Base-by-base conservation (phyloP, 2,888 invertebrate species). In the Lycaena phlaeas region DNA sequence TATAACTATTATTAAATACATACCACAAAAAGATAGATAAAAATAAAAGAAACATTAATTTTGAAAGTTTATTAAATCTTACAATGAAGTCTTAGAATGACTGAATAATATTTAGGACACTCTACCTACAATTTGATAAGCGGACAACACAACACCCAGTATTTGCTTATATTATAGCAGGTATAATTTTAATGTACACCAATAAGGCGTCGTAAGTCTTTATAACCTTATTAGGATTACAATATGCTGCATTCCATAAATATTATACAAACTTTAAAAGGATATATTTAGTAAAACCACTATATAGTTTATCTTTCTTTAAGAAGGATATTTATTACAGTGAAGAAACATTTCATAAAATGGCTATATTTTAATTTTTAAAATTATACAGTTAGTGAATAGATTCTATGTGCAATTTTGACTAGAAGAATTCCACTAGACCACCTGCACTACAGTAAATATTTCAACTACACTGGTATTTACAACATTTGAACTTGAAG, bases 11-110 rank as follows among this genome's bases (percentile, higher is more conserved):
- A n/a, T n/a, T n/a, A n/a, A n/a, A n/a, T n/a, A n/a, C n/a, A n/a
- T n/a, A n/a, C n/a, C n/a, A n/a, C n/a, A n/a, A n/a, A n/a, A n/a
- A n/a, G n/a, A n/a, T n/a, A n/a, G n/a, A n/a, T n/a, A 39, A 22
- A 46, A 60, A 55, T 59, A 56, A 64, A 64, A 61, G 46, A 51
- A 36, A 46, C 38, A 48, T 15, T 63, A 76, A 79, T 77, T 81
- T 75, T 70, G 75, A 78, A 79, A 81, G 76, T 81, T 81, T 82
- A 78, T 72, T 81, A 75, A 78, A 77, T 70, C 70, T 71, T 74
- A 72, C 56, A 52, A 71, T 69, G 68, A 73, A 68, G 75, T 76
- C 70, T 64, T 11, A 31, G 30, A 71, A 62, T 72, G 59, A 69
- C 61, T 69, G 61, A 70, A 71, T 71, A 73, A 67, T 71, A 68